Evolutionary conservation across 2,113 vertebrate genomes (phyloP), one percentile per base, ranked within the genome.

Genomic region (Menidia beryllina): DNA sequence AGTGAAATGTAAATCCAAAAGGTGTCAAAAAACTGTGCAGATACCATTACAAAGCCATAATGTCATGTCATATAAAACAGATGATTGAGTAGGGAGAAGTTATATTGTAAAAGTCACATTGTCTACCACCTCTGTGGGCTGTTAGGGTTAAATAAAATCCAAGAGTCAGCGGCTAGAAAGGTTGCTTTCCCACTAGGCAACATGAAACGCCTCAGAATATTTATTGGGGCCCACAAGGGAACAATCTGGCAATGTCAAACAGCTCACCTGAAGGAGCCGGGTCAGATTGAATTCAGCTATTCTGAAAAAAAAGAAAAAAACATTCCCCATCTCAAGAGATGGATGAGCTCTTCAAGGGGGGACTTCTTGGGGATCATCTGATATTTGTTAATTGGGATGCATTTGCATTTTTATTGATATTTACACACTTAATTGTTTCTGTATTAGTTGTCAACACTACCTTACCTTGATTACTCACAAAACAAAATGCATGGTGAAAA

Each of bases 201-300:
- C 78, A 75, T 83, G 78, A 86, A 86, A 85, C 23, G 11, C 34
- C 72, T 86, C 66, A 20, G 69, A 90, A 84, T 86, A 84, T 89
- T 84, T 88, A 81, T 70, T 69, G 47, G 19, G 27, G 72, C 58
- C 75, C 73, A 61, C 13, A 38, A 10, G 77, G 85, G 79, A 86
- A 54, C 3, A 20, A 79, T 69, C 59, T 73, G 77, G 81, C 66
- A 76, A 77, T 76, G 76, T 86, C 79, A 77, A 83, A 84, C 52
- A 72, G 61, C 79, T 86, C 73, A 87, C 84, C 81, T 88, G 55
- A 86, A 79, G 41, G 50, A 77, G 59, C 43, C 34, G 20, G 87
- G 79, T 73, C 85, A 72, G 43, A 25, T 25, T 7, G 38, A 87
- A 76, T 83, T 84, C 76, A 88, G 70, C 62, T 50, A 43, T 24